A percentile compares a stretch with the other conserved stretches of the same genome.
Evolutionary conservation across 2,888 invertebrate genomes (phyloP).

Genomic region (Sthenelais limicola): DNA sequence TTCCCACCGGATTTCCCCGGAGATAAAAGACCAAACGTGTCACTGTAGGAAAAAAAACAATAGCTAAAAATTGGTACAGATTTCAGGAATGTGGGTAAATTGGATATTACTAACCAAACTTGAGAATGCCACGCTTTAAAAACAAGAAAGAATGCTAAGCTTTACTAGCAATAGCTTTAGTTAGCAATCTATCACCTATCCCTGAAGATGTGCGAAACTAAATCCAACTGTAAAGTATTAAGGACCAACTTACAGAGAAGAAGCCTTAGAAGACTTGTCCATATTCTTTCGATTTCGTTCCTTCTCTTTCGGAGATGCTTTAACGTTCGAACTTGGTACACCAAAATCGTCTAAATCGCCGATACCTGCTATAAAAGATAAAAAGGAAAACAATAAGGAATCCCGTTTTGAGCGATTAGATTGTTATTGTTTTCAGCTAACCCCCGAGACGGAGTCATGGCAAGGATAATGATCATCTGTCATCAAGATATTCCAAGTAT

Average conservation of each 20-base stretch:
- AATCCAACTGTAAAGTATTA: no score
- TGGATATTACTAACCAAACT: no score
- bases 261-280: constrained; percentile 56
- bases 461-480: no score
- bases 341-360: constrained; percentile 71
- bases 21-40: constrained; percentile 38
- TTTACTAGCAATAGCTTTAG: no score
- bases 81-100: no score
- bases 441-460: background rate
- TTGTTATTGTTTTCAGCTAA: background rate
- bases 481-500: no score
- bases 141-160: no score
- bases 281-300: constrained; percentile 58
- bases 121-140: no score
- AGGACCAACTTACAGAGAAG: constrained; percentile 54
- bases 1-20: constrained; percentile 35
- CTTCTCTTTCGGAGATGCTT: constrained; percentile 59
- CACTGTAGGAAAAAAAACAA: constrained; percentile 18
- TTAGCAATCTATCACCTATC: no score
- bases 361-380: constrained; percentile 59
- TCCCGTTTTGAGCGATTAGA: no score
- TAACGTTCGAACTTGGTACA: constrained; percentile 56
- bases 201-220: no score
- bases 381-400: background rate
- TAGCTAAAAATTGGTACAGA: no score